Evolutionary conservation across 2,888 invertebrate genomes (phyloP).

Genomic region (Prenolepis imparis): DNA sequence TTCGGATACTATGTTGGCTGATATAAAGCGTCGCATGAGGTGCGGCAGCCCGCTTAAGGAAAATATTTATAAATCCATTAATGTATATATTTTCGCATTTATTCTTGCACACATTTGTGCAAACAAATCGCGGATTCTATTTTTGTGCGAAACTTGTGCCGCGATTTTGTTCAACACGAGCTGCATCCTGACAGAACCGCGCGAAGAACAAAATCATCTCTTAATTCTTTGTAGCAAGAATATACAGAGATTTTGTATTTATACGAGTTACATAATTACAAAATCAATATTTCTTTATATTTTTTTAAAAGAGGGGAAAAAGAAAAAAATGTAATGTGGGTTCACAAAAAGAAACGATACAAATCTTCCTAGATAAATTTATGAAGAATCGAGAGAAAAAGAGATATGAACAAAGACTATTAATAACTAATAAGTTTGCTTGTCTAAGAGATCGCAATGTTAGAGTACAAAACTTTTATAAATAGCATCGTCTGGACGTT

Average conservation of each 20-base stretch:
- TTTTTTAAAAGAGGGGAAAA: neutral
- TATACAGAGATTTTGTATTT: neutral
- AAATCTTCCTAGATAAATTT: slow-evolving; percentile 8
- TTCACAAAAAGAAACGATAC: neutral
- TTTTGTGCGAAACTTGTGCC: slow-evolving; percentile 7
- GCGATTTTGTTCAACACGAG: neutral
- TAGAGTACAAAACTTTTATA: slow-evolving; percentile 15
- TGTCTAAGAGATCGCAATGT: neutral
- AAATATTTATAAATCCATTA: slow-evolving; percentile 43
- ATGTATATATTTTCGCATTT: slow-evolving; percentile 27
- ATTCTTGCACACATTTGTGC: slow-evolving; percentile 20
- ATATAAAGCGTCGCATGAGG: slow-evolving; percentile 63
- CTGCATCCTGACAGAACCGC: neutral
- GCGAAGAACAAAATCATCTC: neutral
- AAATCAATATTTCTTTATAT: neutral
- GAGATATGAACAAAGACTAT: neutral
- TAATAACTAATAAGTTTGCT: slow-evolving; percentile 19
- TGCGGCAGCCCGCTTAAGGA: slow-evolving; percentile 53
- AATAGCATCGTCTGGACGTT: slow-evolving; percentile 29
- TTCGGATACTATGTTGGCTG: slow-evolving; percentile 57
- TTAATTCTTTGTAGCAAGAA: neutral
- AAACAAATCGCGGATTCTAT: neutral
- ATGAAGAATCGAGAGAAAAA: neutral
- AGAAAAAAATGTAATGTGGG: neutral
- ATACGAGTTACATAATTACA: neutral